Conservation (phyloP, 2,888 invertebrate species). For the Rambutsinella grinnellia region DNA sequence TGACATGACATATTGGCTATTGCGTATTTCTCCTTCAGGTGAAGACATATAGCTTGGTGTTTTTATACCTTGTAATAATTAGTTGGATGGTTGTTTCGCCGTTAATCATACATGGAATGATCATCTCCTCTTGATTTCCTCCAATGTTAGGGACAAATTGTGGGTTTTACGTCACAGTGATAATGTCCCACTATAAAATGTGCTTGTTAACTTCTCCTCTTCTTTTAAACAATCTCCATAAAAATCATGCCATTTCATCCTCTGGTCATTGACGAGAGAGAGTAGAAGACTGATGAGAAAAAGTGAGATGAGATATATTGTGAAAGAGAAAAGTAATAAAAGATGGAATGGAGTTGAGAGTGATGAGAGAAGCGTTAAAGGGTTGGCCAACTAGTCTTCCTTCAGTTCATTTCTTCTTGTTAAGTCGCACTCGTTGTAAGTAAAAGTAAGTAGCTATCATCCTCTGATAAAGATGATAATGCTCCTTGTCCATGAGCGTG, state of each 20-base stretch:
- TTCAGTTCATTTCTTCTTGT: neutral
- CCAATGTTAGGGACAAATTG: no score
- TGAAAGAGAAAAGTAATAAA: neutral
- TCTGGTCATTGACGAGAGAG: neutral
- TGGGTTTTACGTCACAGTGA: no score
- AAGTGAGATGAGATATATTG: neutral
- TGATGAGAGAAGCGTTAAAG: neutral
- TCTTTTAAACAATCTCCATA: neutral
- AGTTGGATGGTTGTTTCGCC: neutral
- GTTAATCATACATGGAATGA: neutral
- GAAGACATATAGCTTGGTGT: neutral
- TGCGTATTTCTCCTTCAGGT: neutral
- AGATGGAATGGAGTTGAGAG: neutral
- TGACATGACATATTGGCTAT: conserved; percentile 34
- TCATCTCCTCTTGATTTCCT: no score
- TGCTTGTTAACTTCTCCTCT: neutral
- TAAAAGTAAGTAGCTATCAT: conserved; percentile 14
- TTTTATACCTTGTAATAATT: neutral
- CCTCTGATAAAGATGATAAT: neutral
- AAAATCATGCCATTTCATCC: neutral
- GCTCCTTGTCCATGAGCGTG: neutral
- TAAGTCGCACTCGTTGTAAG: neutral
- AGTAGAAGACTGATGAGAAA: neutral
- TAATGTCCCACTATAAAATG: neutral
- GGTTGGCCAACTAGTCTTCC: neutral